These are phyloP conservation scores for Prionchulus punctatus DNA, from an alignment of 2,888 invertebrate genomes.

Conservation along the genomic window DNA sequence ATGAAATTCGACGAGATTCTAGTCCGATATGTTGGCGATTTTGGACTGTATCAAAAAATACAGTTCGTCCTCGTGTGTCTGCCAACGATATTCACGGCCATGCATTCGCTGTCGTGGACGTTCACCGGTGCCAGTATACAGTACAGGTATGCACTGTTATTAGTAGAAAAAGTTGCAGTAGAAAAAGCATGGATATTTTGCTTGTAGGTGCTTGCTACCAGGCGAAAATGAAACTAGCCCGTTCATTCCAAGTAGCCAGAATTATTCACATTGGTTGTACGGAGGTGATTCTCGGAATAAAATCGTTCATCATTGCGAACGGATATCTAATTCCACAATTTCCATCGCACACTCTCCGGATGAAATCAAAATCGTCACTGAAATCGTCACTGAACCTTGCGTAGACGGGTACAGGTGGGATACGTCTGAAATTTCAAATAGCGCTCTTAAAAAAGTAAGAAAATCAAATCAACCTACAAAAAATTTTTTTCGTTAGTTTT, in stretches of 20 bases:
- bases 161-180: no score
- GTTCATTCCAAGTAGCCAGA: no score
- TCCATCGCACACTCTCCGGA: no score
- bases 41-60: conserved; percentile 1
- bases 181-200: no score
- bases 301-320: no score
- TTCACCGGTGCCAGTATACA: conserved; percentile 2
- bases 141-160: neutral
- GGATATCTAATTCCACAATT: no score
- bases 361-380: no score
- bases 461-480: no score
- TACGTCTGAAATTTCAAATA: conserved; percentile 14
- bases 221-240: no score
- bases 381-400: neutral
- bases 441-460: neutral
- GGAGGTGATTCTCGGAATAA: no score
- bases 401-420: conserved; percentile 20
- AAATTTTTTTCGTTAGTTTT: conserved; percentile 24
- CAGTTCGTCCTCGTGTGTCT: neutral
- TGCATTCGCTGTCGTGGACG: conserved; percentile 5
- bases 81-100: conserved; percentile 3
- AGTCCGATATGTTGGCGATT: neutral
- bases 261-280: no score
- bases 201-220: no score
- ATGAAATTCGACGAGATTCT: conserved; percentile 4